A percentile compares a stretch with the other conserved stretches of the same genome.
phyloP scores from a whole-genome alignment of 2,888 invertebrate species.

The Anthoptus insignis region DNA sequence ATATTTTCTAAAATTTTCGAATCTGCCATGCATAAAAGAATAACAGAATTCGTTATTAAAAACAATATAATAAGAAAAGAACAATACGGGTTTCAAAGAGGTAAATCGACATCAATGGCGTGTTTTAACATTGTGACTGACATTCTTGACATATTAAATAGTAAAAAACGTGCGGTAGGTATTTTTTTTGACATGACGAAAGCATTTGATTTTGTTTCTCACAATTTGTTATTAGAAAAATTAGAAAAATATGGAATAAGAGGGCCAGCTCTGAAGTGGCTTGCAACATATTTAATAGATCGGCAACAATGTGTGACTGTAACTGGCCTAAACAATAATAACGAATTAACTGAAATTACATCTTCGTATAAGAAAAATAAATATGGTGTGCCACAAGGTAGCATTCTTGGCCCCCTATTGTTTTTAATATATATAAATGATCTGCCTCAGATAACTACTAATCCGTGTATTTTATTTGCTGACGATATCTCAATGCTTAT shows the following conservation, averaged over 20 bases:
- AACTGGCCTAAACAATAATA: background rate
- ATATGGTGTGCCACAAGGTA: conserved; percentile 9
- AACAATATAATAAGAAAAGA: background rate
- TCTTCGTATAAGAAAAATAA: background rate
- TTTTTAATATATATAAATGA: conserved; percentile 12
- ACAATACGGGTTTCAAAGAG: conserved; percentile 20
- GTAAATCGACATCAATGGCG: conserved; percentile 14
- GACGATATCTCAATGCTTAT: background rate
- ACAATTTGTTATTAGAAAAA: background rate
- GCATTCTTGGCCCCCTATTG: conserved; percentile 6
- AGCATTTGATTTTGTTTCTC: background rate
- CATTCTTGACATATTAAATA: background rate
- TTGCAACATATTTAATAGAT: background rate
- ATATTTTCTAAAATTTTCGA: conserved; percentile 16
- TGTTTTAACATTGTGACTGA: background rate
- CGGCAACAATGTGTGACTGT: background rate
- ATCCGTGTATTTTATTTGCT: background rate
- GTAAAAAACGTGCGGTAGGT: background rate
- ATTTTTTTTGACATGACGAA: background rate
- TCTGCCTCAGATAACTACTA: background rate
- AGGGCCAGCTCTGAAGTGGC: background rate
- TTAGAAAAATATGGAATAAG: background rate
- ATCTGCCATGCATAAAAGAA: background rate
- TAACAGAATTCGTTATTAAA: conserved; percentile 12
- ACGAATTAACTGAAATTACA: background rate